These are phyloP conservation scores for Mimachlamys varia DNA, from an alignment of 2,888 invertebrate species.

Conservation along the genomic window DNA sequence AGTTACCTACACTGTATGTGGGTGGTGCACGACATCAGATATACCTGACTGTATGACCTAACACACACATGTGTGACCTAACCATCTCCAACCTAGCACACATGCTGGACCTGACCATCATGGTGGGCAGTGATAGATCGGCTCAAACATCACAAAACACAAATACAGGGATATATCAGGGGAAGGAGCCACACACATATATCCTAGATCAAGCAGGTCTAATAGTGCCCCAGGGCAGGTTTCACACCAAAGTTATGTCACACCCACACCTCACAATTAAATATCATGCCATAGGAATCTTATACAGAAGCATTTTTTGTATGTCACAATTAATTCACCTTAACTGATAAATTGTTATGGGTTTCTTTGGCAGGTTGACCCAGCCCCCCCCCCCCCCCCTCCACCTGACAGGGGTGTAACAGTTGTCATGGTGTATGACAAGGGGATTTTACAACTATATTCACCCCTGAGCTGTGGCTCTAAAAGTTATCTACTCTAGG, in stretches of 20 bases:
- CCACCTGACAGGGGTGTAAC: too few relatives aligned
- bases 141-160: not conserved
- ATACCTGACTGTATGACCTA: too few relatives aligned
- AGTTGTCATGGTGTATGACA: too few relatives aligned
- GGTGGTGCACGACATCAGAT: not conserved
- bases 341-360: not conserved
- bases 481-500: too few relatives aligned
- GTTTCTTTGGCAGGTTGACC: too few relatives aligned
- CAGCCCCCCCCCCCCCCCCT: too few relatives aligned
- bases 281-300: not conserved
- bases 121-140: not conserved
- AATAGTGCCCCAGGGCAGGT: not conserved
- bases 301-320: not conserved
- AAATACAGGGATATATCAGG: not conserved
- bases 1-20: not conserved
- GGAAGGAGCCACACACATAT: not conserved
- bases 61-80: too few relatives aligned
- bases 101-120: not conserved
- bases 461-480: too few relatives aligned
- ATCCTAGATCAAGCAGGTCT: not conserved
- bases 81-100: too few relatives aligned
- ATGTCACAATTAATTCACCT: not conserved
- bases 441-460: too few relatives aligned
- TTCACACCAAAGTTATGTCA: constrained; percentile 6
- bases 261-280: not conserved